Conservation (phyloP, 2,797 vertebrate species). For the Uromys caudimaculatus region DNA sequence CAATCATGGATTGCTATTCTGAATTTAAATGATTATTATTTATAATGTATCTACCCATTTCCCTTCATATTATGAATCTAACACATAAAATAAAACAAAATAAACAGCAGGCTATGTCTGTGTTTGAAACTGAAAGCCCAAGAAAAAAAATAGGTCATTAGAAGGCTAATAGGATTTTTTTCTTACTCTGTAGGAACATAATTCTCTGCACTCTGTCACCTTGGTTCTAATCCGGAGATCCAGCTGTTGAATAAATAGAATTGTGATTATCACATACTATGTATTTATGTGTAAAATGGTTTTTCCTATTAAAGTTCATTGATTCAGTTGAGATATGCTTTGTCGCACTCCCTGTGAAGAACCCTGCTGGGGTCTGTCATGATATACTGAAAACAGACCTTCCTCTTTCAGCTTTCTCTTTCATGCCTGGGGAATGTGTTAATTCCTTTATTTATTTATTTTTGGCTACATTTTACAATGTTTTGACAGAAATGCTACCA, state of each 20-base stretch:
- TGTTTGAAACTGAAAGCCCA: slow-evolving; percentile 61
- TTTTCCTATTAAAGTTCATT: slow-evolving; percentile 83
- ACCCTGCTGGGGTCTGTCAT: slow-evolving; percentile 83
- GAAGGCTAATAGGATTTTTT: slow-evolving; percentile 80
- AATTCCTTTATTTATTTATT: slow-evolving; percentile 65
- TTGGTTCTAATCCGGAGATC: slow-evolving; percentile 77
- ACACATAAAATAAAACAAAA: slow-evolving; percentile 55
- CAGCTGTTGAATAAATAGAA: slow-evolving; percentile 84
- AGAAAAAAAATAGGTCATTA: slow-evolving; percentile 73
- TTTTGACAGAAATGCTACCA: slow-evolving; percentile 73
- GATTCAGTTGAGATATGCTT: slow-evolving; percentile 81
- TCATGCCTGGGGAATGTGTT: slow-evolving; percentile 62
- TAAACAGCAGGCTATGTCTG: slow-evolving; percentile 36
- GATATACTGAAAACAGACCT: slow-evolving; percentile 73
- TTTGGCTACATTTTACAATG: slow-evolving; percentile 65
- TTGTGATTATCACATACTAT: slow-evolving; percentile 81
- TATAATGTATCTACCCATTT: not conserved
- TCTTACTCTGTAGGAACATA: slow-evolving; percentile 63
- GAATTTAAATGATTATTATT: slow-evolving; percentile 59
- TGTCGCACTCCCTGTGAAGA: slow-evolving; percentile 75
- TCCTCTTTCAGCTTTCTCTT: slow-evolving; percentile 71
- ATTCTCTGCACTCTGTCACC: slow-evolving; percentile 73
- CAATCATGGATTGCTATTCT: not conserved
- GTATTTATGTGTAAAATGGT: slow-evolving; percentile 81
- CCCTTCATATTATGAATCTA: slow-evolving; percentile 49